Conservation (phyloP, 2,797 vertebrate species). For the Sphenodon punctatus region DNA sequence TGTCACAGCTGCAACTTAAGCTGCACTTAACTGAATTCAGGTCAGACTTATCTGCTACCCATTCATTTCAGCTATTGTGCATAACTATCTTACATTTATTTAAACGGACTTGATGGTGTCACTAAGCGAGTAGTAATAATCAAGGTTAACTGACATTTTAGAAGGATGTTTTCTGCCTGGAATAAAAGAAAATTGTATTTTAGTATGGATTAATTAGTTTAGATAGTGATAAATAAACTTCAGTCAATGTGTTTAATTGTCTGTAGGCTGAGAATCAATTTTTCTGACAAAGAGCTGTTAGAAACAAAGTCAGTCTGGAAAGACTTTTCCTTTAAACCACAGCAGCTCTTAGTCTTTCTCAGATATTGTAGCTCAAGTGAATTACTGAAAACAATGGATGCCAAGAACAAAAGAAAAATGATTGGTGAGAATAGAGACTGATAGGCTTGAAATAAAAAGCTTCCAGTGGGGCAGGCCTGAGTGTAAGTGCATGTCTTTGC, state of each 20-base stretch:
- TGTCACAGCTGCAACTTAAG: too few relatives aligned
- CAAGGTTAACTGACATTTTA: slow-evolving; percentile 15
- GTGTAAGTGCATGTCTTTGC: slow-evolving; percentile 70
- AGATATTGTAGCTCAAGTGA: slow-evolving; percentile 64
- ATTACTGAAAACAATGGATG: slow-evolving; percentile 72
- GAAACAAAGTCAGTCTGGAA: slow-evolving; percentile 57
- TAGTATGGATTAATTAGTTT: slow-evolving; percentile 59
- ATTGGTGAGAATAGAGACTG: slow-evolving; percentile 70
- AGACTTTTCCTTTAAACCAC: slow-evolving; percentile 56
- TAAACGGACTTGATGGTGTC: not conserved
- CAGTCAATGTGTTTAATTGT: slow-evolving; percentile 68
- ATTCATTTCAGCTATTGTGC: not conserved
- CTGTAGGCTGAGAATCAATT: slow-evolving; percentile 55
- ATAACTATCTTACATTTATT: not conserved
- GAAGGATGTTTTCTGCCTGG: slow-evolving; percentile 44
- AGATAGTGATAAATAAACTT: slow-evolving; percentile 72
- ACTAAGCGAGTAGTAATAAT: not conserved
- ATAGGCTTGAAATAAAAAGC: slow-evolving; percentile 74
- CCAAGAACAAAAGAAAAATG: slow-evolving; percentile 76
- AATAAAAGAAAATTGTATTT: slow-evolving; percentile 41
- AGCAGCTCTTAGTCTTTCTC: slow-evolving; percentile 48
- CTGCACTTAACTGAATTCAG: too few relatives aligned
- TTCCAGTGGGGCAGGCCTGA: slow-evolving; percentile 61
- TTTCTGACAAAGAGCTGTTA: slow-evolving; percentile 56
- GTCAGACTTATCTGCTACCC: too few relatives aligned